Conservation (phyloP, 2,888 invertebrate species). For the Resseliella maxima region DNA sequence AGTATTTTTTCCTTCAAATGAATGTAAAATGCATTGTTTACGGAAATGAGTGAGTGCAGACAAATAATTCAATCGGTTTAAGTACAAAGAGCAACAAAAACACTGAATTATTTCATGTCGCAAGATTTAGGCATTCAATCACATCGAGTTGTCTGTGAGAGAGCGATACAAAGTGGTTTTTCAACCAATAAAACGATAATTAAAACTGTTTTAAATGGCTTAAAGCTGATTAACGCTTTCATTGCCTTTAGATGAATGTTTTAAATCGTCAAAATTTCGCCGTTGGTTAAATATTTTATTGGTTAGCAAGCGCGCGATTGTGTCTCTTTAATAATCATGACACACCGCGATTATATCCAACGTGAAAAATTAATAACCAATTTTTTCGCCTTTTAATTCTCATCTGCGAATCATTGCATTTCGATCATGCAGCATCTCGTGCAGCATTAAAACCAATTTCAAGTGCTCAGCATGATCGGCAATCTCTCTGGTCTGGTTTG, state of each 20-base stretch:
- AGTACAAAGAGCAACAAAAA: too few species aligned
- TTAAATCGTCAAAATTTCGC: too few species aligned
- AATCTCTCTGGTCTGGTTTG: not conserved
- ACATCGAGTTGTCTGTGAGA: not conserved
- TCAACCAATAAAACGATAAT: not conserved
- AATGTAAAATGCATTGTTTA: too few species aligned
- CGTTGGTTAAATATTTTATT: too few species aligned
- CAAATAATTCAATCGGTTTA: too few species aligned
- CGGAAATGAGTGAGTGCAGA: too few species aligned
- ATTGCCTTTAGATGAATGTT: not conserved
- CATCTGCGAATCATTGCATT: too few species aligned
- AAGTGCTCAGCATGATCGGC: not conserved
- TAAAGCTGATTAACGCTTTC: constrained; percentile 15
- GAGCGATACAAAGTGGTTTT: not conserved
- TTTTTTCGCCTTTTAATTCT: not conserved
- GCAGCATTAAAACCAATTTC: not conserved
- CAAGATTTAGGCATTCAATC: too few species aligned
- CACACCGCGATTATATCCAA: not conserved
- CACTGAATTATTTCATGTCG: too few species aligned
- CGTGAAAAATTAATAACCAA: constrained; percentile 13
- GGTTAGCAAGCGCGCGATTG: too few species aligned
- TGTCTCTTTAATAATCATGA: too few species aligned
- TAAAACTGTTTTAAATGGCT: not conserved
- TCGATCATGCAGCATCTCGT: too few species aligned
- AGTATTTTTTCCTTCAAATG: not conserved